Conservation (phyloP, 2,797 vertebrate genomes). For the Anolis apletophallus region DNA sequence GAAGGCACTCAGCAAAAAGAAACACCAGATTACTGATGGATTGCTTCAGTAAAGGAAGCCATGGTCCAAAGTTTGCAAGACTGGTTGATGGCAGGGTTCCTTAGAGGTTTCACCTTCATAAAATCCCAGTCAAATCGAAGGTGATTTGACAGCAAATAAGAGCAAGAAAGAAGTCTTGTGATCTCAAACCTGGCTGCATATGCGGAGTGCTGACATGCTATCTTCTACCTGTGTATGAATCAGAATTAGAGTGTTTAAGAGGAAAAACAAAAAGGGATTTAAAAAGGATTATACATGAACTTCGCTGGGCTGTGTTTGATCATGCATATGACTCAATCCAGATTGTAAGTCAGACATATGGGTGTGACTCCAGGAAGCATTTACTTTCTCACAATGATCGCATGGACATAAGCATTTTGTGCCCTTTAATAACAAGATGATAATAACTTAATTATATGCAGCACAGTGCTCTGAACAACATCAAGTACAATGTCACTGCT, state of each 20-base stretch:
- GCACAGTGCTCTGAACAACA: not conserved
- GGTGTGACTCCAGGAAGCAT: constrained; percentile 2
- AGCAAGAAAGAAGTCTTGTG: not conserved
- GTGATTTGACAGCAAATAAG: not conserved
- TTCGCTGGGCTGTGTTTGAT: constrained; percentile 32
- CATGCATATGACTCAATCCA: constrained; percentile 33
- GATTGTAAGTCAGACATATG: constrained; percentile 15
- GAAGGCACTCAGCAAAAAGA: too few species aligned
- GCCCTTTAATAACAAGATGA: constrained; percentile 30
- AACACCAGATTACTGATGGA: too few species aligned
- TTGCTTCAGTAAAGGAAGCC: too few species aligned
- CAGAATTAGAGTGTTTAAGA: constrained; percentile 34
- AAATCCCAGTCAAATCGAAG: not conserved
- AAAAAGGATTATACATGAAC: constrained; percentile 21
- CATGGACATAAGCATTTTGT: not conserved
- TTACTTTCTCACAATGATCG: constrained; percentile 34
- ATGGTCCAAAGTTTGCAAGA: too few species aligned
- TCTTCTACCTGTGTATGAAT: not conserved
- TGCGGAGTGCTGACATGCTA: not conserved
- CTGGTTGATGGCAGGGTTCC: too few species aligned
- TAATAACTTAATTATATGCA: constrained; percentile 11
- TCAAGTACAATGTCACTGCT: constrained; percentile 16
- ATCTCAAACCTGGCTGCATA: not conserved
- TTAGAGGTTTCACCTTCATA: too few species aligned
- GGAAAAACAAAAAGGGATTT: constrained; percentile 33